A percentile compares a stretch with the other conserved stretches of the same genome.
Evolutionary conservation across 1,140 invertebrate species (phyloP).

Genomic region (Cepaea nemoralis): DNA sequence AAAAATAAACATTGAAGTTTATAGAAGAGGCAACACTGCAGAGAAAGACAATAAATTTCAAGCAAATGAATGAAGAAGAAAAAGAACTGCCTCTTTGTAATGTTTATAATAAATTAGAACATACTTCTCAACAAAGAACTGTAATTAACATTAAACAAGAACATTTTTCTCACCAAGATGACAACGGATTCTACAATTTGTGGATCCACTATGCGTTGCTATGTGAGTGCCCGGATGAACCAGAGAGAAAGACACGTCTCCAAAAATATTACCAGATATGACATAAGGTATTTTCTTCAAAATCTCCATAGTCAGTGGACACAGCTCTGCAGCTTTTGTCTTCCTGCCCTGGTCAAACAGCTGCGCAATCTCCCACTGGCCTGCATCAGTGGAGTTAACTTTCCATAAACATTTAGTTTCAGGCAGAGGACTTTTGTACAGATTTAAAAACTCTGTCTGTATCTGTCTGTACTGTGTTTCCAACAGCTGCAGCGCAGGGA

Average conservation of each 20-base stretch:
- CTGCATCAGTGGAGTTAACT: neutral
- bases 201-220: conserved; percentile 32
- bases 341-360: conserved; percentile 30
- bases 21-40: too few species aligned
- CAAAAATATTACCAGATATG: conserved; percentile 26
- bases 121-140: too few species aligned
- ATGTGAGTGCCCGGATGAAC: conserved; percentile 29
- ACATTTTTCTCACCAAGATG: conserved; percentile 38
- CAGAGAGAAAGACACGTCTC: conserved; percentile 30
- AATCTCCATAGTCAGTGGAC: conserved; percentile 25
- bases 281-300: conserved; percentile 30
- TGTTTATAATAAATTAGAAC: too few species aligned
- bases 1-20: too few species aligned
- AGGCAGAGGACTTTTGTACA: conserved; percentile 17
- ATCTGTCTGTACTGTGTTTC: conserved; percentile 8
- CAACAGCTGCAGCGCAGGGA: conserved; percentile 12
- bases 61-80: too few species aligned
- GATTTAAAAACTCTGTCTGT: conserved; percentile 15
- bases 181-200: conserved; percentile 33
- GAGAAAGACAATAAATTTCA: too few species aligned
- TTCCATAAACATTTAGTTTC: conserved; percentile 34
- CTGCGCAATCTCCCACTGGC: conserved; percentile 26
- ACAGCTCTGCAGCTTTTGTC: conserved; percentile 31
- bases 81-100: too few species aligned
- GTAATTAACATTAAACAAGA: too few species aligned